These are phyloP conservation scores for Drosophila ochracea DNA, from an alignment of 2,888 invertebrate genomes.

Conservation along the genomic window DNA sequence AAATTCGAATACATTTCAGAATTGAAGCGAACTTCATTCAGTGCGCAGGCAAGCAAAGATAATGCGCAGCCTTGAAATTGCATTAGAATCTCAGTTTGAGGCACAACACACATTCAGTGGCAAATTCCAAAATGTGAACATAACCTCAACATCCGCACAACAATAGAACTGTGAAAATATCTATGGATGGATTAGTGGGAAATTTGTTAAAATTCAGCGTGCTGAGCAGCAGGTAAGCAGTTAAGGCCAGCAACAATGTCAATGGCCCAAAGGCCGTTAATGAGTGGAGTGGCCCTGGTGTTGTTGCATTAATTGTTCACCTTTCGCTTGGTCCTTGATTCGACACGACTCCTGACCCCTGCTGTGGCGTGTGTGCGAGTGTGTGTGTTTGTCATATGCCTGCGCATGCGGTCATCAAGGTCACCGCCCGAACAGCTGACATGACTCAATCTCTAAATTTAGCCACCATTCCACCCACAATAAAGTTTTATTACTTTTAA, in stretches of 20 bases:
- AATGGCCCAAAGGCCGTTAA: conserved; percentile 26
- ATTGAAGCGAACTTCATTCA: not conserved
- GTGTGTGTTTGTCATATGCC: conserved; percentile 45
- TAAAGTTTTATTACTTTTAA: conserved; percentile 13
- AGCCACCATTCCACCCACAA: conserved; percentile 1
- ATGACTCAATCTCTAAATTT: conserved; percentile 46
- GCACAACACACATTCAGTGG: conserved; percentile 11
- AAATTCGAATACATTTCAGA: not conserved
- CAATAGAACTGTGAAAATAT: not conserved
- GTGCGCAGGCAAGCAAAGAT: not conserved
- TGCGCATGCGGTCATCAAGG: conserved; percentile 77
- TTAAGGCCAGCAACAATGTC: conserved; percentile 38
- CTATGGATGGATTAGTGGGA: not conserved
- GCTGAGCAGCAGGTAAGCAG: conserved; percentile 21
- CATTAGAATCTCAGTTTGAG: not conserved
- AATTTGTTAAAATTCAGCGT: not conserved
- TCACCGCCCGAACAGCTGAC: conserved; percentile 61
- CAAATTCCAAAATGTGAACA: not conserved
- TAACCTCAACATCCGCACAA: conserved; percentile 13
- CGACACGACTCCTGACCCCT: conserved; percentile 17
- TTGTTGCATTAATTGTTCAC: conserved; percentile 39
- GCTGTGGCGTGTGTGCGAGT: not conserved
- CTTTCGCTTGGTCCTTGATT: conserved; percentile 48
- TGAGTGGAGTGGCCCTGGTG: conserved; percentile 26
- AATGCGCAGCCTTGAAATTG: not conserved